Base-by-base conservation (phyloP, 2,888 invertebrate species). In the Teleogryllus oceanicus region DNA sequence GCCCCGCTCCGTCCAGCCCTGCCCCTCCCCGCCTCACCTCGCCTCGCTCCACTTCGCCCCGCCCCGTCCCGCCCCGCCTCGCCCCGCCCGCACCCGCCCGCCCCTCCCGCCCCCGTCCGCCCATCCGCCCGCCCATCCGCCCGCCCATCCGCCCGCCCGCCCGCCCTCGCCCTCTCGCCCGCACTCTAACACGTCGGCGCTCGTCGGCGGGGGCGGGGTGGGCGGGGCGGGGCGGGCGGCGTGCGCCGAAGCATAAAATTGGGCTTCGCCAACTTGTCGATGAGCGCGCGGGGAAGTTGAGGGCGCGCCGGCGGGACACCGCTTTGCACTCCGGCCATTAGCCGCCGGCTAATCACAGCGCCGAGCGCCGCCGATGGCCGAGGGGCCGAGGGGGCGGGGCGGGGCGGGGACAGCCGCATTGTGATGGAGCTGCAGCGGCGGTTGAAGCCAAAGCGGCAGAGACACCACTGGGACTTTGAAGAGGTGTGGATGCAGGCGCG, bases 271-370 rank as follows among this genome's bases (percentile, higher is more conserved):
- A 62, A 62, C 62, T 62, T 62, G 62, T 62, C 62, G 62, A 62
- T 62, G 4, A 62, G 62, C 62, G 62, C 62, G 62, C 62, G n/a
- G 62, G 62, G 62, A 62, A 62, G 62, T 62, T 11, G 62, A 13
- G 62, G 62, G 62, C 62, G 62, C 62, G 16, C 16, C 62, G 5
- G 16, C 62, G 62, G 62, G 62, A 62, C 62, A 62, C 16, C 62
- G 62, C 62, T 62, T 62, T n/a, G 62, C 62, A 62, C 62, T 62
- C 62, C 37, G n/a, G 62, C 62, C 62, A 62, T 62, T 62, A 62
- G 62, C 62, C 62, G 62, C 16, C 13, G 62, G 62, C 62, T 62
- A 62, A 62, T 62, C 62, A 62, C 62, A 3, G 62, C 62, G 13
- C 16, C 62, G 13, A 37, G 62, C 62, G 62, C 16, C 62, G 62